Base-by-base conservation (phyloP, 2,888 invertebrate species). In the Caenorhabditis zanzibari region DNA sequence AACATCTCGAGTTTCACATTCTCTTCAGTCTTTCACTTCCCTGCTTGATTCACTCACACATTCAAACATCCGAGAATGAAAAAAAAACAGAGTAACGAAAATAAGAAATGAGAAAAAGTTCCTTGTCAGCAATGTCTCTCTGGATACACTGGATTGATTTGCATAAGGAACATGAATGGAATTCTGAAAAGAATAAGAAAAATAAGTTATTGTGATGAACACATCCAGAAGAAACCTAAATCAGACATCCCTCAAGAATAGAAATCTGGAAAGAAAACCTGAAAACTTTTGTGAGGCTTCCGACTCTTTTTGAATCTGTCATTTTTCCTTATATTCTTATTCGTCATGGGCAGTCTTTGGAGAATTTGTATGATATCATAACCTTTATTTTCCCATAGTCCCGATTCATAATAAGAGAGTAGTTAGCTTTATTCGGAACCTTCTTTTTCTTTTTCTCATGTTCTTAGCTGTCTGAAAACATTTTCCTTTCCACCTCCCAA, bases 141-240 rank as follows among this genome's bases (percentile, higher is more conserved):
- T 56, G 26, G 38, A 68, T 68, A 76, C 47, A 66, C 56, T 56
- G 19, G 38, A 32, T 41, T 59, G 41, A 68, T 76, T 69, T 75
- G 66, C 64, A 75, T 74, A 44, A 64, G 26, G 47, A 74, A n/a
- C 44, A 38, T 24, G 58, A 35, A 66, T 35, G 19, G 32, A 64
- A 56, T 49, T 41, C 16, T 24, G 26, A 61, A 73, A 47, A 59
- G 24, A n/a, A 56, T 22, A 56, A 56, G 24, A 26, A 56, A 56
- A 56, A 56, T 26, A 66, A 49, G 63, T 41, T 22, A 38, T 22
- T 14, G 26, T 44, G 61, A 61, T 61, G 22, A 41, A 61, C 61
- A 61, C 19, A 9, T 47, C 14, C 19, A 9, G 12, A 19, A 44
- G 22, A 22, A 63, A 44, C 41, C 63, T 44, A 26, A 63, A 47